A percentile compares a stretch with the other conserved stretches of the same genome.
Conservation (phyloP, 2,797 vertebrate species). For the Peromyscus nudipes region DNA sequence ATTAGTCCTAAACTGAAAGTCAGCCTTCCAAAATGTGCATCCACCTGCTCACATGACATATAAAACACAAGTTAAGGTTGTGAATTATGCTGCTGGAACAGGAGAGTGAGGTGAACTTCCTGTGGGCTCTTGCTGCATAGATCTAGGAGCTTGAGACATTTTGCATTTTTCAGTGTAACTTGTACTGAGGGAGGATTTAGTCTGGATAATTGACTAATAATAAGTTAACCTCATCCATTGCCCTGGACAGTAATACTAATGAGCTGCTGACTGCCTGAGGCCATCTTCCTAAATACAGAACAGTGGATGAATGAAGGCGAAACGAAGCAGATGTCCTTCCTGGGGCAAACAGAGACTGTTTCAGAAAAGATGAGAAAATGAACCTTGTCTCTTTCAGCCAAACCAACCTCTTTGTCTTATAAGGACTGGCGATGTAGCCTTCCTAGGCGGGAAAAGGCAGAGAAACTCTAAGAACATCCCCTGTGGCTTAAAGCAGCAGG, state of each 20-base stretch:
- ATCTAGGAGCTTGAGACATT: slow-evolving; percentile 51
- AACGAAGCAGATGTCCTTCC: slow-evolving; percentile 25
- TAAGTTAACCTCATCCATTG: slow-evolving; percentile 63
- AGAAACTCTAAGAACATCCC: neutral
- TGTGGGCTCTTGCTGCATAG: neutral
- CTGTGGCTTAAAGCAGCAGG: neutral
- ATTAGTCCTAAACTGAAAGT: slow-evolving; percentile 24
- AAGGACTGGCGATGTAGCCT: neutral
- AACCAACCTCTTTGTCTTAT: slow-evolving; percentile 33
- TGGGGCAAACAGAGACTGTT: neutral
- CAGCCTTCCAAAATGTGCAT: neutral
- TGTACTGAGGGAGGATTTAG: slow-evolving; percentile 58
- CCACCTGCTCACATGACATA: neutral
- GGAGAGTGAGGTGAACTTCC: neutral
- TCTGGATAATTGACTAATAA: slow-evolving; percentile 70
- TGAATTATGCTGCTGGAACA: neutral
- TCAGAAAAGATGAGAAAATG: slow-evolving; percentile 40
- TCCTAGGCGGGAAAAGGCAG: slow-evolving; percentile 32
- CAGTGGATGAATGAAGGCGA: slow-evolving; percentile 14
- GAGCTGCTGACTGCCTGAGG: slow-evolving; percentile 46
- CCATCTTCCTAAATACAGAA: neutral
- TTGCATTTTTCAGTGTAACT: slow-evolving; percentile 57
- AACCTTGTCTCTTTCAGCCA: slow-evolving; percentile 11
- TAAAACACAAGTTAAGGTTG: neutral
- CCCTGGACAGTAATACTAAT: slow-evolving; percentile 52